Base-by-base conservation (phyloP, 2,888 invertebrate species). In the Machimus atricapillus region DNA sequence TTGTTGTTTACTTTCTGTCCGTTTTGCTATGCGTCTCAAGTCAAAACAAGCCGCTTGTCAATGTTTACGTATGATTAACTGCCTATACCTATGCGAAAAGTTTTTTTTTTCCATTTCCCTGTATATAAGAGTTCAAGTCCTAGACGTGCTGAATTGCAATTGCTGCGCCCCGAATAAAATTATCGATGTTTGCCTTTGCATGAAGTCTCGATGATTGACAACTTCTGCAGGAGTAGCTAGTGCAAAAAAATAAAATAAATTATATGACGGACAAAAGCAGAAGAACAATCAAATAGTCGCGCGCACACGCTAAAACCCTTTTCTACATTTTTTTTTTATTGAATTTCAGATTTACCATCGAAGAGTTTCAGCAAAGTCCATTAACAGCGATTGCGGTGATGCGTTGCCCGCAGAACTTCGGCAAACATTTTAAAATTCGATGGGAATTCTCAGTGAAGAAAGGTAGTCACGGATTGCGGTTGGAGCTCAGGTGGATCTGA, bases 341-440 rank as follows among this genome's bases (percentile, higher is more conserved):
- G 56, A 23, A 81, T 56, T 52, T 81, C 0, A 52, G 56, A 81
- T 81, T 81, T 81, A 81, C 52, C 2, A 3, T 52, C 31, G 31
- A 2, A 6, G 46, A 2, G 56, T 81, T 27, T 34, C 31, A 46
- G 79, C 12, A 1, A 31, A 52, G 81, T 31, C 56, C 31, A 81
- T 56, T 81, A 27, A 31, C 52, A n/a, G n/a, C 31, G 81, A 56
- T 34, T 81, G 40, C 27, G 23, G 14, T 46, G 40, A 56, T 81
- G 56, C 27, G 56, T 23, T 78, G 0, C 3, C 2, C 12, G 12
- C 3, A 66, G 66, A 23, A 23, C 66, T 66, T 66, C 66, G 23
- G 34, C 8, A 81, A 23, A 81, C 56, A 81, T 52, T 81, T 81
- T 81, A 81, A 81, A 56, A 81, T 81, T 81, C 81, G 56, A 81